Percentiles rank a stretch among this genome's conserved stretches.
Evolutionary conservation across 2,113 vertebrate species (phyloP).

Genomic region (Labeo catla): DNA sequence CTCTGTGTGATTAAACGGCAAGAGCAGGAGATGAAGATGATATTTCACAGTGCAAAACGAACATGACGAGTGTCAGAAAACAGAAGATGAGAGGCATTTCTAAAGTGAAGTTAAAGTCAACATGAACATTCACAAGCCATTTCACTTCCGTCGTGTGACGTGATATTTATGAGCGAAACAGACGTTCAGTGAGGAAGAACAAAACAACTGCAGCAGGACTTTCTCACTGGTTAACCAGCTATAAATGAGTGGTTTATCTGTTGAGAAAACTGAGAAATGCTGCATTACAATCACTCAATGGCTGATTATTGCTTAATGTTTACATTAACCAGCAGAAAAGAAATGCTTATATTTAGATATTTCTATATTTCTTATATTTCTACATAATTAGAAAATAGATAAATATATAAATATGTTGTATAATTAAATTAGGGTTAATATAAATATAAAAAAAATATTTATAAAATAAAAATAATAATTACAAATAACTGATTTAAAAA

Average conservation of each 20-base stretch:
- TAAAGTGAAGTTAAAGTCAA: background rate
- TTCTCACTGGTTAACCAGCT: background rate
- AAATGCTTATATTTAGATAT: too few species aligned
- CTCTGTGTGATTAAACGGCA: slow-evolving; percentile 49
- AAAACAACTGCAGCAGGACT: background rate
- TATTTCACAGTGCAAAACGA: background rate
- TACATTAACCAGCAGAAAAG: background rate
- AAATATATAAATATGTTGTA: too few species aligned
- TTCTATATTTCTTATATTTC: too few species aligned
- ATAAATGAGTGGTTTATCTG: background rate
- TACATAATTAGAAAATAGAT: too few species aligned
- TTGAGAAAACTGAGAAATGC: too few species aligned
- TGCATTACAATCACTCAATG: background rate
- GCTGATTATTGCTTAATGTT: background rate
- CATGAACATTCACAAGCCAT: background rate
- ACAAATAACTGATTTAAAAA: too few species aligned
- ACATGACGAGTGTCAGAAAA: background rate
- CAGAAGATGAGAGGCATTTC: background rate
- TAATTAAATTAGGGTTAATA: too few species aligned
- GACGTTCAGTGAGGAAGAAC: background rate
- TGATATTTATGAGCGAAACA: too few species aligned
- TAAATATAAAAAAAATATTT: too few species aligned
- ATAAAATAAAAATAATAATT: too few species aligned
- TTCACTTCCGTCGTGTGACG: background rate
- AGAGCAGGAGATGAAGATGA: background rate